Percentiles rank a stretch among this genome's conserved stretches.
Conservation (phyloP, 92 coral and sea anemone species). For the Heteractis magnifica region DNA sequence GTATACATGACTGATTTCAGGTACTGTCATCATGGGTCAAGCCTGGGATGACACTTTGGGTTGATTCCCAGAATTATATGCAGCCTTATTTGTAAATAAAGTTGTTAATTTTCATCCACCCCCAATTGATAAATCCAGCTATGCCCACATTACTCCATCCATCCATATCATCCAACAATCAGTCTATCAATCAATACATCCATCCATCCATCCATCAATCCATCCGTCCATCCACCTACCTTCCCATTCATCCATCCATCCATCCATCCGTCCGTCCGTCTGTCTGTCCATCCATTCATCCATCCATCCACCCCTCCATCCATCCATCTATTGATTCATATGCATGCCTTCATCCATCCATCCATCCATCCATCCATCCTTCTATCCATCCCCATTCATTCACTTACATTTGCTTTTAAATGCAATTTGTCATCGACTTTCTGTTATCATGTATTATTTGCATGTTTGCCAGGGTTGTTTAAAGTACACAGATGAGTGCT, state of each 20-base stretch:
- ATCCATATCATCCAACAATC: not conserved
- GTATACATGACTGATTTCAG: slow-evolving; percentile 89
- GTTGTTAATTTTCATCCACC: too few species aligned
- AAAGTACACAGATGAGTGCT: not conserved
- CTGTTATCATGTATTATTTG: too few species aligned
- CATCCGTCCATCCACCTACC: not conserved
- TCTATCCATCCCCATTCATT: not conserved
- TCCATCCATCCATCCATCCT: not conserved
- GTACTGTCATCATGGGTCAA: slow-evolving; percentile 13
- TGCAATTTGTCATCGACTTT: not conserved
- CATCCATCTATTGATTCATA: too few species aligned
- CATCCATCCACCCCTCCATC: not conserved
- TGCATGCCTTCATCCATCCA: not conserved
- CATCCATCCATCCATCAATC: not conserved
- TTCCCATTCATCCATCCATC: not conserved
- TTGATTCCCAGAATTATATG: too few species aligned
- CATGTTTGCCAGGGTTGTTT: not conserved
- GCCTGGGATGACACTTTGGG: too few species aligned
- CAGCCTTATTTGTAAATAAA: too few species aligned
- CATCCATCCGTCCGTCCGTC: not conserved
- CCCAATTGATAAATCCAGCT: too few species aligned
- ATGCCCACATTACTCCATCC: not conserved
- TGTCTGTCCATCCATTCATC: not conserved
- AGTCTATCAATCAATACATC: not conserved
- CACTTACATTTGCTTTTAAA: not conserved